Evolutionary conservation across 2,888 invertebrate genomes (phyloP).

Genomic region (Sminthurides aquaticus): DNA sequence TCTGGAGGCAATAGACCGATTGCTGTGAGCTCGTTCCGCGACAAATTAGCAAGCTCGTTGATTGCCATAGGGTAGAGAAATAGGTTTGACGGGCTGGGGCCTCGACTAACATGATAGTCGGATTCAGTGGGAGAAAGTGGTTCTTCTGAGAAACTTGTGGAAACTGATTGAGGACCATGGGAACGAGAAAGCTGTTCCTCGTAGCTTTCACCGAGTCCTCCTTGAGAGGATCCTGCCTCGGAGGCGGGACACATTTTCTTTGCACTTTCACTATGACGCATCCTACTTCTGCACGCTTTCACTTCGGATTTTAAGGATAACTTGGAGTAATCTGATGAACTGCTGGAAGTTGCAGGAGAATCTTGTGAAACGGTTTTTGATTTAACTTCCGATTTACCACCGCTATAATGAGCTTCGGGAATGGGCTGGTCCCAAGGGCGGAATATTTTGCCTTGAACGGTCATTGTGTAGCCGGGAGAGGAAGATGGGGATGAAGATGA

Average conservation of each 20-base stretch:
- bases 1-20: conserved; percentile 40
- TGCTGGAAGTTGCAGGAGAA: background rate
- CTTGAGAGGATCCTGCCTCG: background rate
- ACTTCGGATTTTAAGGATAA: background rate
- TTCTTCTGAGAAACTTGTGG: conserved; percentile 17
- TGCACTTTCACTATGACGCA: background rate
- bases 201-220: conserved; percentile 6
- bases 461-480: conserved; percentile 29
- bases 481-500: conserved; percentile 25
- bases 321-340: background rate
- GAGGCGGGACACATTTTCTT: background rate
- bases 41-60: conserved; percentile 40
- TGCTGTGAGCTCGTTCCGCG: conserved; percentile 38
- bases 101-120: conserved; percentile 12
- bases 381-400: background rate
- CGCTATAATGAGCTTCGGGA: background rate
- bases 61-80: conserved; percentile 35
- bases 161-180: background rate
- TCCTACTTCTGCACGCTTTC: conserved; percentile 1
- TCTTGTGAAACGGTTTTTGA: background rate
- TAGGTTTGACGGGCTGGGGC: conserved; percentile 20
- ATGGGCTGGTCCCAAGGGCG: conserved; percentile 39
- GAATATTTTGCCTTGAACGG: conserved; percentile 39
- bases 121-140: conserved; percentile 23
- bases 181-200: background rate